A percentile compares a stretch with the other conserved stretches of the same genome.
Conservation (phyloP, 1,140 invertebrate species). For the Cataglyphis hispanica region DNA sequence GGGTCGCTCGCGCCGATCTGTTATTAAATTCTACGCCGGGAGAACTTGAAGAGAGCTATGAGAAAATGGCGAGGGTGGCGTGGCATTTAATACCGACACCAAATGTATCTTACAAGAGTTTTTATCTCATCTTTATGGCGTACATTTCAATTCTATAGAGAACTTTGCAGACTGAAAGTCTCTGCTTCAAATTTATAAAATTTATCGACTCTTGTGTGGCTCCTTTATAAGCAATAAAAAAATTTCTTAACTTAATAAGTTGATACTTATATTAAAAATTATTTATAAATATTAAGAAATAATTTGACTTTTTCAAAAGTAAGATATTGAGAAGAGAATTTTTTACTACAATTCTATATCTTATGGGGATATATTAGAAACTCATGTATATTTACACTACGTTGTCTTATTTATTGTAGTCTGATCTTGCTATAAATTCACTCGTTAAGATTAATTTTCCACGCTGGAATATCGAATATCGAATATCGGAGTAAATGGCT, state of each 20-base stretch:
- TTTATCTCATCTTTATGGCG: constrained; percentile 8
- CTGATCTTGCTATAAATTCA: constrained; percentile 12
- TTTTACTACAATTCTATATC: neutral
- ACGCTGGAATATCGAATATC: constrained; percentile 34
- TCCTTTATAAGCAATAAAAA: neutral
- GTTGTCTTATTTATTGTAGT: neutral
- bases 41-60: constrained; percentile 10
- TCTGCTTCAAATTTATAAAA: neutral
- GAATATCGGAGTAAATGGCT: constrained; percentile 45
- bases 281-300: neutral
- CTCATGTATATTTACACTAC: neutral
- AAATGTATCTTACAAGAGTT: constrained; percentile 23
- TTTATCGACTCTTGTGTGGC: neutral
- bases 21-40: constrained; percentile 50
- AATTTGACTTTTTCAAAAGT: neutral
- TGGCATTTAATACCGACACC: constrained; percentile 32
- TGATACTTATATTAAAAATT: neutral
- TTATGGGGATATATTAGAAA: neutral
- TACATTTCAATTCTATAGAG: neutral
- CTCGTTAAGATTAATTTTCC: constrained; percentile 34
- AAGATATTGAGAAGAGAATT: neutral
- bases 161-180: neutral
- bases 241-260: neutral
- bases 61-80: constrained; percentile 9
- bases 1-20: constrained; percentile 13